phyloP scores from a whole-genome alignment of 2,888 invertebrate species.

The Dolichomitus sp. region DNA sequence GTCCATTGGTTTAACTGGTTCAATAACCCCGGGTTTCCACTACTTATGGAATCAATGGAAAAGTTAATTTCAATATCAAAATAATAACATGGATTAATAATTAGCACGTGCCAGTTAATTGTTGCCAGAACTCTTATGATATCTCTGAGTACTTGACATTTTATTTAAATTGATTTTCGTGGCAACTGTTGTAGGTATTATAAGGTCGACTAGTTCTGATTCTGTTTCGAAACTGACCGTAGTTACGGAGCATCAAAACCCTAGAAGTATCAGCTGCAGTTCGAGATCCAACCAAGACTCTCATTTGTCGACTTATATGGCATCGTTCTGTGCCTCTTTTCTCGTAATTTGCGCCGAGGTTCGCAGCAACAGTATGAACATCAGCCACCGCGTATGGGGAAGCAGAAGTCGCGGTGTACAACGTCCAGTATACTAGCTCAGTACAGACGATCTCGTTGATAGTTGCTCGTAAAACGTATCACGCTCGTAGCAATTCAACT shows the following conservation, averaged over 20 bases:
- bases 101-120: no score
- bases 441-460: conserved; percentile 59
- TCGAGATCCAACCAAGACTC: conserved; percentile 34
- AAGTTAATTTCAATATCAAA: no score
- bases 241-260: conserved; percentile 10
- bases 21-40: no score
- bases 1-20: no score
- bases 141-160: neutral
- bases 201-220: neutral
- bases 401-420: neutral
- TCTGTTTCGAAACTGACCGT: neutral
- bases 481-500: conserved; percentile 58
- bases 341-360: conserved; percentile 63
- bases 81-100: no score
- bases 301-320: conserved; percentile 60
- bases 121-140: no score
- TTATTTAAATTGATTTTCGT: conserved; percentile 21
- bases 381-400: neutral
- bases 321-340: conserved; percentile 58
- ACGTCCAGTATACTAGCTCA: conserved; percentile 31
- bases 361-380: conserved; percentile 38
- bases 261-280: neutral
- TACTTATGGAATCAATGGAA: no score
- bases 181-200: neutral
- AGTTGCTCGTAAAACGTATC: conserved; percentile 63